Evolutionary conservation across 1,140 invertebrate genomes (phyloP).

Genomic region (Notospermus geniculatus): DNA sequence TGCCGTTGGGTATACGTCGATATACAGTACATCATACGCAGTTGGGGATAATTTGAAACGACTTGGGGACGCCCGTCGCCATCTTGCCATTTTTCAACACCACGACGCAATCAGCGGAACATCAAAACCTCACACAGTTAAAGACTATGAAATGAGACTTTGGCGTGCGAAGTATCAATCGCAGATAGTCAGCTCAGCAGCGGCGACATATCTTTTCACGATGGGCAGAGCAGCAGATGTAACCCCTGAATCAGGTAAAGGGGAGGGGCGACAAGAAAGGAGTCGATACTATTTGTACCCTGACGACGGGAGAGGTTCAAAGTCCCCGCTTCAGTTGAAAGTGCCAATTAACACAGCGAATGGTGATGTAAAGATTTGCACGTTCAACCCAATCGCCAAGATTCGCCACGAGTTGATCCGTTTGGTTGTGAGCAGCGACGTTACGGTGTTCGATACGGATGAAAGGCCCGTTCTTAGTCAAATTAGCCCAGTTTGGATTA

Average conservation of each 20-base stretch:
- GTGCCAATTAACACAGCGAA: not conserved
- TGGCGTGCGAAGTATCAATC: too few relatives aligned
- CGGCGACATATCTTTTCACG: too few relatives aligned
- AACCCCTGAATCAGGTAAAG: too few relatives aligned
- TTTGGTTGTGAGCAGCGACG: not conserved
- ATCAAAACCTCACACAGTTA: conserved; percentile 22
- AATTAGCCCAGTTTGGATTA: conserved; percentile 76
- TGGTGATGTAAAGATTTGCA: not conserved
- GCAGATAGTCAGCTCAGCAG: too few relatives aligned
- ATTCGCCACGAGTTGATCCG: conserved; percentile 14
- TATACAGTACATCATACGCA: not conserved
- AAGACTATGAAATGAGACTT: conserved; percentile 15
- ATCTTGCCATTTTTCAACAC: conserved; percentile 15
- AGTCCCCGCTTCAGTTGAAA: conserved; percentile 4
- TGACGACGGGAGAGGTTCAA: too few relatives aligned
- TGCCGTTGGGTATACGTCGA: conserved; percentile 32
- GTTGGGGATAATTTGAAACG: not conserved
- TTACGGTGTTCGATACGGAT: conserved; percentile 28
- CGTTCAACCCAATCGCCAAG: conserved; percentile 17
- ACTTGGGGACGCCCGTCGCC: not conserved
- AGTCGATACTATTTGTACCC: too few relatives aligned
- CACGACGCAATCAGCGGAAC: conserved; percentile 22
- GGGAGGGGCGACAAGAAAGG: not conserved
- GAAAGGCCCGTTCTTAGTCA: conserved; percentile 66
- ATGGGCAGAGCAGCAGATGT: too few relatives aligned